Base-by-base conservation (phyloP, 2,888 invertebrate genomes). In the Luperina testacea region DNA sequence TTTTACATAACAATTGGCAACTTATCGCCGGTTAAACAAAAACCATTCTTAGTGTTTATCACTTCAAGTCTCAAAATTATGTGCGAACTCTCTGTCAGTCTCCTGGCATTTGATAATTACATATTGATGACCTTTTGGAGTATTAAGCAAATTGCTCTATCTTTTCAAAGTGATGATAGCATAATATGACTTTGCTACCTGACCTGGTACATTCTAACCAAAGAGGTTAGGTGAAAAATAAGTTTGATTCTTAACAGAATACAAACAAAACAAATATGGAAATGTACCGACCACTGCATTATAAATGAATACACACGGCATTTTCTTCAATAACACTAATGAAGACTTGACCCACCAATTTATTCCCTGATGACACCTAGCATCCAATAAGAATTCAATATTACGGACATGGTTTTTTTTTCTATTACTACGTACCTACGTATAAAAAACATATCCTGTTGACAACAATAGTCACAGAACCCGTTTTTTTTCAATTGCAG, bases 371-470 rank as follows among this genome's bases (percentile, higher is more conserved):
- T 15, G 48, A 70, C 65, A 70, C 59, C 20, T 51, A 69, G 6
- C n/a, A 77, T 32, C 68, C 68, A 88, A 78, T 81, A 78, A 75
- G 70, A 73, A 85, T 65, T 61, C 53, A 71, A 74, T 8, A 75
- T 38, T 69, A 75, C 53, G n/a, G 45, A n/a, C 38, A 63, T 71
- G 15, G 15, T 7, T 83, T 57, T 57, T 65, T 77, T 53, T 67
- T 57, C 4, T 45, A 69, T 1, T 67, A 77, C 0, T 78, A 42
- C 24, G 5, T 61, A 53, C 48, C 48, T 48, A 48, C 38, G 7
- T 65, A 74, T 78, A 65, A 78, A 72, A 89, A 87, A 84, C 72
- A 82, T 81, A 88, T 87, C 87, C 80, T 82, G 77, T 80, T 81
- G 48, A 77, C 72, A 70, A 65, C 24, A 87, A 67, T 45, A 72